Percentiles rank a stretch among this genome's conserved stretches.
These are phyloP conservation scores for Drosophila rufa DNA, from an alignment of 1,140 invertebrate species.

Conservation along the genomic window DNA sequence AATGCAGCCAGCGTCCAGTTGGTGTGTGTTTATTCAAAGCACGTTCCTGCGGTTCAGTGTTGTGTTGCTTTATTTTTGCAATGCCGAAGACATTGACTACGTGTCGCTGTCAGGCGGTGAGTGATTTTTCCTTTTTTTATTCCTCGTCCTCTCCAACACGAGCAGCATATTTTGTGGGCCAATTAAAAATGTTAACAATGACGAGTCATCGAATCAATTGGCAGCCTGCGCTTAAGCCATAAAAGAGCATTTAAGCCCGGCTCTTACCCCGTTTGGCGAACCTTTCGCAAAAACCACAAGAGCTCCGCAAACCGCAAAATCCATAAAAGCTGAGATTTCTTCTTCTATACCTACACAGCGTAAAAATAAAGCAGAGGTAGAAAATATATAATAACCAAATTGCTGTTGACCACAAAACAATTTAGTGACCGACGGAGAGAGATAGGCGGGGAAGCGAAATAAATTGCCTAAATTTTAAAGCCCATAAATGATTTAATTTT, in stretches of 20 bases:
- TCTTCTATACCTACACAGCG: slow-evolving; percentile 29
- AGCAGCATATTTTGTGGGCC: slow-evolving; percentile 75
- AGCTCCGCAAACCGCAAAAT: slow-evolving; percentile 61
- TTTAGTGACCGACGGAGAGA: slow-evolving; percentile 43
- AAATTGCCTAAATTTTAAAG: slow-evolving; percentile 50
- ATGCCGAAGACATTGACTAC: slow-evolving; percentile 54
- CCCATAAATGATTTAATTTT: slow-evolving; percentile 55
- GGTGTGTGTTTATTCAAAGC: slow-evolving; percentile 70
- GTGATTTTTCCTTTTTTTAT: slow-evolving; percentile 39
- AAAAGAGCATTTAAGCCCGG: slow-evolving; percentile 70
- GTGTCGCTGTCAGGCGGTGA: slow-evolving; percentile 72
- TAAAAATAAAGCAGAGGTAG: background rate
- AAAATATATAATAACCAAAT: slow-evolving; percentile 47
- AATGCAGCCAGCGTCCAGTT: slow-evolving; percentile 34
- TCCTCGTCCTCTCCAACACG: slow-evolving; percentile 48
- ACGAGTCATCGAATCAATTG: slow-evolving; percentile 66
- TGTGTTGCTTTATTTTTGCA: slow-evolving; percentile 24
- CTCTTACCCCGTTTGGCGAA: slow-evolving; percentile 58
- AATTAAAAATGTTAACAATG: slow-evolving; percentile 68
- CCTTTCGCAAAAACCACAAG: slow-evolving; percentile 59
- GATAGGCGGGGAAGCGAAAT: slow-evolving; percentile 15
- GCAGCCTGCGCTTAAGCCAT: slow-evolving; percentile 57
- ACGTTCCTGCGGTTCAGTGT: slow-evolving; percentile 66
- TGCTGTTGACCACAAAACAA: slow-evolving; percentile 70
- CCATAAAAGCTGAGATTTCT: slow-evolving; percentile 71